Percentiles rank a stretch among this genome's conserved stretches.
Evolutionary conservation across 2,888 invertebrate species (phyloP).

Genomic region (Callosobruchus maculatus): DNA sequence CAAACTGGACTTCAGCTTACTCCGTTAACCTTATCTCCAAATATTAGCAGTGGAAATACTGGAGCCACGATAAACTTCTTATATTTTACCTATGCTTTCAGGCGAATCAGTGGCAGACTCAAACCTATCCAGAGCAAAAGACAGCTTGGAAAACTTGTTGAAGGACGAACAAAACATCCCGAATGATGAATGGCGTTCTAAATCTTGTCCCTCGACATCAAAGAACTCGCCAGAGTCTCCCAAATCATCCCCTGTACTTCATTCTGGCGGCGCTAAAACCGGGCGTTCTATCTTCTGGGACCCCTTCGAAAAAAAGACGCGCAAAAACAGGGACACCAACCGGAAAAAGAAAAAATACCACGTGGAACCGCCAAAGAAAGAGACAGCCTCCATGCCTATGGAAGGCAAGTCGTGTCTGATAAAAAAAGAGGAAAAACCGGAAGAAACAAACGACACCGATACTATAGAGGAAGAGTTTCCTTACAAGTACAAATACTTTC

Average conservation of each 20-base stretch:
- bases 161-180: constrained; percentile 30
- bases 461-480: constrained; percentile 20
- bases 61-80: no score
- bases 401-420: constrained; percentile 20
- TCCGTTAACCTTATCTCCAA: no score
- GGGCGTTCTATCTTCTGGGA: constrained; percentile 37
- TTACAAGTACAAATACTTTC: constrained; percentile 37
- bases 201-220: constrained; percentile 13
- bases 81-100: neutral
- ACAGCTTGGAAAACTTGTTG: constrained; percentile 39
- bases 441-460: constrained; percentile 11
- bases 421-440: constrained; percentile 10
- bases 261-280: constrained; percentile 19
- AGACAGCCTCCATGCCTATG: constrained; percentile 15
- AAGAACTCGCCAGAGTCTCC: constrained; percentile 24
- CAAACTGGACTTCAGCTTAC: no score
- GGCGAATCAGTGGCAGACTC: constrained; percentile 17
- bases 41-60: no score
- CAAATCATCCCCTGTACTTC: constrained; percentile 27
- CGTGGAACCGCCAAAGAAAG: constrained; percentile 18
- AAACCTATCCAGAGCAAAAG: constrained; percentile 34
- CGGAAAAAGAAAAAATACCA: constrained; percentile 23
- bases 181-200: constrained; percentile 12
- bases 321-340: constrained; percentile 37
- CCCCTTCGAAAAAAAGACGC: constrained; percentile 38